Evolutionary conservation across 2,888 invertebrate genomes (phyloP).

Genomic region (Zaprionus obscuricornis): DNA sequence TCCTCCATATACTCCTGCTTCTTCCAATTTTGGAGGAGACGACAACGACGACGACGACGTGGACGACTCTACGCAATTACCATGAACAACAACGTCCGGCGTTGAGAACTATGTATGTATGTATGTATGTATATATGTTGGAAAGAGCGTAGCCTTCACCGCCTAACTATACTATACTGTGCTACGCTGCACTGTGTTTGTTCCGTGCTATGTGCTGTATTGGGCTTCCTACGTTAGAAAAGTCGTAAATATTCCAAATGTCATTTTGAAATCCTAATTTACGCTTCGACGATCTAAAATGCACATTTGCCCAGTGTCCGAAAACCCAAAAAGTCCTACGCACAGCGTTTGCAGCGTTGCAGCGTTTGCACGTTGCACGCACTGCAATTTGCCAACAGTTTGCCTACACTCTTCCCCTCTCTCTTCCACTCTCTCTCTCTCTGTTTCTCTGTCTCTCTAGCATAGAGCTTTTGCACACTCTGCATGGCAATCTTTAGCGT

Average conservation of each 20-base stretch:
- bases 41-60: too few species aligned
- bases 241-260: constrained; percentile 84
- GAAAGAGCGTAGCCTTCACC: too few species aligned
- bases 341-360: too few species aligned
- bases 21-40: too few species aligned
- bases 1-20: too few species aligned
- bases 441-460: neutral
- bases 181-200: too few species aligned
- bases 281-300: constrained; percentile 82
- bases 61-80: constrained; percentile 70
- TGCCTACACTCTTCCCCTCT: neutral
- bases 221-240: constrained; percentile 61
- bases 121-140: too few species aligned
- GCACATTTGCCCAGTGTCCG: constrained; percentile 76
- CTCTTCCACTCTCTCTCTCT: neutral
- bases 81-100: constrained; percentile 73
- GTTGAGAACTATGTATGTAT: constrained; percentile 9
- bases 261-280: constrained; percentile 84
- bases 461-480: constrained; percentile 10
- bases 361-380: too few species aligned
- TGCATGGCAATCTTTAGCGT: constrained; percentile 52
- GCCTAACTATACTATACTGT: too few species aligned
- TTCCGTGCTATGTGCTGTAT: too few species aligned
- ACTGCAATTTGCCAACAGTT: constrained; percentile 62
- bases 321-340: constrained; percentile 38